A percentile compares a stretch with the other conserved stretches of the same genome.
Evolutionary conservation across 2,888 invertebrate species (phyloP).

Genomic region (Poecilus cupreus): DNA sequence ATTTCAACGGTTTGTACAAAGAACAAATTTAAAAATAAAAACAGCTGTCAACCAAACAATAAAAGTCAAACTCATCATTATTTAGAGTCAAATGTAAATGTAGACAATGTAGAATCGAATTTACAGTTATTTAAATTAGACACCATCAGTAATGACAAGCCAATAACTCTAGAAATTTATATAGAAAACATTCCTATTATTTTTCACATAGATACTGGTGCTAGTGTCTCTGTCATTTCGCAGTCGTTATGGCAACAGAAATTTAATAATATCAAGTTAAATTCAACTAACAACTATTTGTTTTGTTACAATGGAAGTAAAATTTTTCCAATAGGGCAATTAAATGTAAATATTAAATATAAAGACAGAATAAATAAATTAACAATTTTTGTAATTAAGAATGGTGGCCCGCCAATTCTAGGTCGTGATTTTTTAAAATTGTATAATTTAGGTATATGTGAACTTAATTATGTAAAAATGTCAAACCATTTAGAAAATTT

Average conservation of each 20-base stretch:
- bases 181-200: background rate
- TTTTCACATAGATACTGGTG: no score
- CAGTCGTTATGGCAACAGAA: no score
- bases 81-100: background rate
- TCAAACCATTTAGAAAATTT: background rate
- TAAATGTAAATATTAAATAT: background rate
- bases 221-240: no score
- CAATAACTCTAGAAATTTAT: background rate
- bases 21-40: background rate
- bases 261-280: background rate
- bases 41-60: no score
- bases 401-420: no score
- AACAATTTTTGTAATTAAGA: background rate
- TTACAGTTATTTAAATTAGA: background rate
- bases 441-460: background rate
- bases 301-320: background rate
- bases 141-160: background rate
- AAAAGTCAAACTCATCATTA: background rate
- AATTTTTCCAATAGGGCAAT: background rate
- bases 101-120: no score
- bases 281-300: background rate
- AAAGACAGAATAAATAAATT: background rate
- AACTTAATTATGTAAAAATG: background rate
- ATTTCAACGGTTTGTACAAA: background rate
- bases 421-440: background rate